Evolutionary conservation across 2,797 vertebrate genomes (phyloP).

Genomic region (Chromis chromis): DNA sequence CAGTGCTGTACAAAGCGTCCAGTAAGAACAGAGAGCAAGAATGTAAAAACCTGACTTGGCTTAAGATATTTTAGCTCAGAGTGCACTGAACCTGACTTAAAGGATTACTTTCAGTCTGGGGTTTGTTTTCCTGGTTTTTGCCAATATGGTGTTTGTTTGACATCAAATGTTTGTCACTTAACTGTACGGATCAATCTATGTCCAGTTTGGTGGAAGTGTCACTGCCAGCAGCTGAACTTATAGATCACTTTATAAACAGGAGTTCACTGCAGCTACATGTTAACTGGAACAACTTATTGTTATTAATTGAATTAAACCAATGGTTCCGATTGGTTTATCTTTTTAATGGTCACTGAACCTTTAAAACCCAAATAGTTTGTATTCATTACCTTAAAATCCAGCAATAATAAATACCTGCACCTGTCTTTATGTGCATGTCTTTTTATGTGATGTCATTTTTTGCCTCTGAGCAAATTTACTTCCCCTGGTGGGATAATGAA

Average conservation of each 20-base stretch:
- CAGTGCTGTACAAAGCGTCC: constrained; percentile 46
- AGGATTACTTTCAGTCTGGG: constrained; percentile 52
- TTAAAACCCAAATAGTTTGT: not conserved
- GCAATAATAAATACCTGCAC: too few species aligned
- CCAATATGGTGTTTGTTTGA: not conserved
- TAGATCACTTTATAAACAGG: not conserved
- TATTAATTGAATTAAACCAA: not conserved
- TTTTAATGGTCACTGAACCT: not conserved
- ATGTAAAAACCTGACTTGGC: constrained; percentile 72
- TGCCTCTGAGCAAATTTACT: not conserved
- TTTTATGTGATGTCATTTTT: not conserved
- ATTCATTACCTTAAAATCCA: not conserved
- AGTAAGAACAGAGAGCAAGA: constrained; percentile 57
- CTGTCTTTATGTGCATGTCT: too few species aligned
- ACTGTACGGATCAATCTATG: not conserved
- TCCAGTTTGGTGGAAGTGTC: not conserved
- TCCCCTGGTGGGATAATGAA: not conserved
- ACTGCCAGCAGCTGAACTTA: not conserved
- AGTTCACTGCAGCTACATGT: not conserved
- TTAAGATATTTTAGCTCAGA: constrained; percentile 60
- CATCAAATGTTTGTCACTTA: not conserved
- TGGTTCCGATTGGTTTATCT: not conserved
- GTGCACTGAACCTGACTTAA: constrained; percentile 43
- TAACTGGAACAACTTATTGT: not conserved
- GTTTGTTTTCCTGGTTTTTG: constrained; percentile 38